Evolutionary conservation across 2,113 vertebrate species (phyloP), one percentile per base, ranked within the genome.

Genomic region (Pelecanoides urinatrix): DNA sequence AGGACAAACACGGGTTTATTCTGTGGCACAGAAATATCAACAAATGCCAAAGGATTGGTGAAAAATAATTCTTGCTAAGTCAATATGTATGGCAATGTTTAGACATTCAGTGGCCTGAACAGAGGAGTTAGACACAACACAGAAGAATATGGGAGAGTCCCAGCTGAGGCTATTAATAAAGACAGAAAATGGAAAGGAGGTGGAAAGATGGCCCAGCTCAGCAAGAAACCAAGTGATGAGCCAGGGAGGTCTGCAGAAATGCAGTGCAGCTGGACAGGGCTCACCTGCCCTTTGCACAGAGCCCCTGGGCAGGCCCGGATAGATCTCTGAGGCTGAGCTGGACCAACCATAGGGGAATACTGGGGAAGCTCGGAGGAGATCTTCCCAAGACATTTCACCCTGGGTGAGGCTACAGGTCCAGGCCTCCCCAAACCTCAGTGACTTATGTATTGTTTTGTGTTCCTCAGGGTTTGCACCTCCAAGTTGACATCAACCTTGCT

Each of bases 281-380:
- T 80, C 1, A 0, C 21, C 32, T 27, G 44, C 27, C n/a, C 55
- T 49, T 61, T 67, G 26, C 56, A 74, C 1, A 12, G 40, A 89
- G n/a, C 4, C 29, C 42, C 13, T 18, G 15, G 32, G 36, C 49
- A 73, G 14, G 44, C 4, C 30, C 1, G 0, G 9, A 30, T 18
- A 22, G 26, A 63, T 7, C 10, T 17, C 59, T 17, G 26, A 52
- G 70, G 32, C 29, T 67, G 25, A 72, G 25, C 13, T 67, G 59
- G 29, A 62, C 16, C 29, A 66, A 32, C 14, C 23, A 21, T 0
- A 42, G 30, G 5, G 7, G 42, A 81, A 55, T 5, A 59, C 5
- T 2, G 4, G 25, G 42, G 40, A 74, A 79, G 55, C 44, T 34
- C 4, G 1, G 30, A 68, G 27, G 22, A 82, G 6, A 74, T 36